Base-by-base conservation (phyloP, 2,888 invertebrate species). In the Rhagonycha fulva region DNA sequence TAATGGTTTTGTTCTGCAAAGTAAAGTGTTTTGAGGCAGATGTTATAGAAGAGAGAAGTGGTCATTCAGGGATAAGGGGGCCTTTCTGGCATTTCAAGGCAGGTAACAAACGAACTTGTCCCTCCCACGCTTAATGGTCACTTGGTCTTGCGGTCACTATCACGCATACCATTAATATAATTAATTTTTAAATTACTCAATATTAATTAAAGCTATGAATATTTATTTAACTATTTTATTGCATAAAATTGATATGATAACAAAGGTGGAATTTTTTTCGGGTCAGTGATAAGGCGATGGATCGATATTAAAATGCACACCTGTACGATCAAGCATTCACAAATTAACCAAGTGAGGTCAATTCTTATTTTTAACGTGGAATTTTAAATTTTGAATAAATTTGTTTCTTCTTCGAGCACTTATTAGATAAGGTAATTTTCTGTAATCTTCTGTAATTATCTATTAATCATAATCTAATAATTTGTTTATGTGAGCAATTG, bases 51-150 rank as follows among this genome's bases (percentile, higher is more conserved):
- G 75, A 75, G 47, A 47, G 77, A 77, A 78, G 76, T 76, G 78
- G 74, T 72, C 77, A 68, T 68, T 77, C 72, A 70, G 73, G 75
- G 70, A 68, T 66, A 71, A 62, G 70, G 71, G 32, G 75, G 74
- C 76, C 77, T 79, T 78, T 79, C 78, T 70, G 78, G 78, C 80
- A 80, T 81, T 78, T 79, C 80, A 80, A 79, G 77, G 81, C 80
- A 80, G 80, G 81, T 80, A 81, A 80, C 81, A 79, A 78, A 79
- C 78, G 70, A 79, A 82, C 82, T 82, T 79, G 82, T 81, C 80
- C 81, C 80, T 76, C 82, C 82, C 75, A 82, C 82, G 79, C 81
- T 72, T 76, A 67, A 74, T 80, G 82, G 80, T 82, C 80, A 82
- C 78, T 82, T 80, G 82, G 82, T 82, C 80, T 80, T 77, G 80